These are phyloP conservation scores for Coluber constrictor DNA, from an alignment of 2,797 vertebrate species.

Conservation along the genomic window DNA sequence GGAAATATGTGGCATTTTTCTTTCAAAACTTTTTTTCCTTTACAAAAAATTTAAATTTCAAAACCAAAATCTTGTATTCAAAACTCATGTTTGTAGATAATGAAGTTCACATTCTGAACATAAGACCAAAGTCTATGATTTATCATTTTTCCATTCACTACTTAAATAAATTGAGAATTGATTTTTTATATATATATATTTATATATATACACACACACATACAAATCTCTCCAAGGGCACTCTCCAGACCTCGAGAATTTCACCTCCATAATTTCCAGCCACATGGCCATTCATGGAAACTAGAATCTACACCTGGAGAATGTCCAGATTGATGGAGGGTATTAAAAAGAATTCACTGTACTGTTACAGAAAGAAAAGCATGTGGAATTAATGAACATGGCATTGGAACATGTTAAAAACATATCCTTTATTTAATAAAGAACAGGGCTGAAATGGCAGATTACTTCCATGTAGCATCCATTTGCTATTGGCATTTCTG, in stretches of 20 bases:
- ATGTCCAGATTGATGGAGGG: background rate
- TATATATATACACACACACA: too few species aligned
- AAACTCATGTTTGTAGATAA: background rate
- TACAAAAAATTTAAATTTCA: background rate
- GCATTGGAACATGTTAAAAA: background rate
- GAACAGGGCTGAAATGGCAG: background rate
- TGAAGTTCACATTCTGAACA: background rate
- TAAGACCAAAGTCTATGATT: background rate
- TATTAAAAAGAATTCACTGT: background rate
- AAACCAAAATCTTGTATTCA: background rate
- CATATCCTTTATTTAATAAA: background rate
- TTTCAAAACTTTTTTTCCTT: background rate
- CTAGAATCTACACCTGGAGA: background rate
- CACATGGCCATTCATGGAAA: background rate
- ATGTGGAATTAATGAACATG: background rate
- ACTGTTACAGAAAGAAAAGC: background rate
- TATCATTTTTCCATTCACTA: background rate
- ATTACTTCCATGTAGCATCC: background rate
- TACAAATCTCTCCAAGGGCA: background rate
- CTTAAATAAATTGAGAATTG: background rate
- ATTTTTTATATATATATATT: background rate
- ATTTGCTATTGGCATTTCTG: background rate
- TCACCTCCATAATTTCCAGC: background rate
- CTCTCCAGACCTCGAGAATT: background rate
- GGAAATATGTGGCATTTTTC: background rate